Evolutionary conservation across 1,140 invertebrate genomes (phyloP), one percentile per base, ranked within the genome.

Genomic region (Aporrectodea caliginosa): DNA sequence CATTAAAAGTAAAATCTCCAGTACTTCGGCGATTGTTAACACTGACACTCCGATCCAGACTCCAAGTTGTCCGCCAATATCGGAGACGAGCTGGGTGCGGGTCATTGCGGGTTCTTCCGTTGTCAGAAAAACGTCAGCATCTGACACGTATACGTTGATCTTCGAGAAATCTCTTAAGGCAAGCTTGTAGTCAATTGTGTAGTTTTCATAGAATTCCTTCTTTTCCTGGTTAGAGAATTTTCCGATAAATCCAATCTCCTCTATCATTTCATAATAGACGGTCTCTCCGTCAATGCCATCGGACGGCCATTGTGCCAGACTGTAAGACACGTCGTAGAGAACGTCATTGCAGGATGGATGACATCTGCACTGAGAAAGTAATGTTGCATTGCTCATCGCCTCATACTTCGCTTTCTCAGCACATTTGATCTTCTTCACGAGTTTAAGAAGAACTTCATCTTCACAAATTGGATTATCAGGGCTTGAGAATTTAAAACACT

Each of bases 21-120:
- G 22, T 22, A 58, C 43, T 58, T 58, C 43, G 43, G 43, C 43
- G 22, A 58, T 6, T 12, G 43, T 58, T 58, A 58, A 12, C 43
- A 58, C 22, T 22, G 43, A 58, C 22, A 58, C 43, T 12, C 43
- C 80, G 32, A 81, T 81, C 77, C 78, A 81, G 2, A 81, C 16
- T 29, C 80, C 80, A 27, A 81, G 43, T 33, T 79, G 77, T 29
- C 80, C 80, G 31, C 80, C 80, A 16, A 81, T 79, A 69, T 81
- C 80, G n/a, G 80, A 81, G 14, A 81, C 35, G 14, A 81, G 35
- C 30, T 72, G 29, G 1, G 74, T 70, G 72, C 70, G 16, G 1
- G 79, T 75, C 29, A 79, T 74, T n/a, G 79, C 80, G 22, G 80
- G 69, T 12, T 71, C 58, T 74, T 81, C 80, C 16, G 76, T 81